Conservation (phyloP, 2,888 invertebrate species). For the Leptogaster cylindrica region DNA sequence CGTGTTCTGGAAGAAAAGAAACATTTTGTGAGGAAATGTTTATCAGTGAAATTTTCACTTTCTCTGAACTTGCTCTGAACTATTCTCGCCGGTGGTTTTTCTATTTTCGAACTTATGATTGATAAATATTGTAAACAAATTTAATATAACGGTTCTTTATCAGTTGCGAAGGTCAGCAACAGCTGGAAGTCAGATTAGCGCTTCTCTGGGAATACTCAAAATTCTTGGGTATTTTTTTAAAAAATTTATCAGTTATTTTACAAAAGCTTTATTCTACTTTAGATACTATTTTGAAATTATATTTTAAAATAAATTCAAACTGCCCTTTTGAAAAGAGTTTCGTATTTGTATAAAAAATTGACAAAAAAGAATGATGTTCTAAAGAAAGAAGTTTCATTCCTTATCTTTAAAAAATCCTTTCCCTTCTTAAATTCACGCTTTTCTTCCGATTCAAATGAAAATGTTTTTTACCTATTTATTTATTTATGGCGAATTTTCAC, state of each 20-base stretch:
- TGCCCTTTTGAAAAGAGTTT: neutral
- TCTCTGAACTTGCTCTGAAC: slow-evolving; percentile 22
- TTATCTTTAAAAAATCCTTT: too few relatives aligned
- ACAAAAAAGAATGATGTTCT: too few relatives aligned
- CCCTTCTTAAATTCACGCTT: too few relatives aligned
- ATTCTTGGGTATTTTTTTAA: neutral
- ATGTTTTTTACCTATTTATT: too few relatives aligned
- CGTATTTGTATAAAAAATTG: too few relatives aligned
- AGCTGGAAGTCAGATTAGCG: neutral
- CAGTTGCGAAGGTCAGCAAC: neutral
- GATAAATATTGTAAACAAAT: neutral
- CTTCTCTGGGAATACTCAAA: neutral
- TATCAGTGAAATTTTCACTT: neutral
- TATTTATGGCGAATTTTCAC: too few relatives aligned
- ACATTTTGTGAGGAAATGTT: neutral
- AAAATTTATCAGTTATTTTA: neutral
- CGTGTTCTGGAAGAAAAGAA: neutral
- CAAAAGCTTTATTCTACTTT: neutral
- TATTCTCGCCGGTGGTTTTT: neutral
- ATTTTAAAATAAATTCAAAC: too few relatives aligned
- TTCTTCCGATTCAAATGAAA: too few relatives aligned
- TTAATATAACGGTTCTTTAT: neutral
- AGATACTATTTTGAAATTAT: too few relatives aligned
- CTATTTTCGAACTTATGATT: neutral
- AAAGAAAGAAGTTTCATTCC: too few relatives aligned